A percentile compares a stretch with the other conserved stretches of the same genome.
Conservation (phyloP, 2,113 vertebrate genomes). For the Centropus bengalensis region DNA sequence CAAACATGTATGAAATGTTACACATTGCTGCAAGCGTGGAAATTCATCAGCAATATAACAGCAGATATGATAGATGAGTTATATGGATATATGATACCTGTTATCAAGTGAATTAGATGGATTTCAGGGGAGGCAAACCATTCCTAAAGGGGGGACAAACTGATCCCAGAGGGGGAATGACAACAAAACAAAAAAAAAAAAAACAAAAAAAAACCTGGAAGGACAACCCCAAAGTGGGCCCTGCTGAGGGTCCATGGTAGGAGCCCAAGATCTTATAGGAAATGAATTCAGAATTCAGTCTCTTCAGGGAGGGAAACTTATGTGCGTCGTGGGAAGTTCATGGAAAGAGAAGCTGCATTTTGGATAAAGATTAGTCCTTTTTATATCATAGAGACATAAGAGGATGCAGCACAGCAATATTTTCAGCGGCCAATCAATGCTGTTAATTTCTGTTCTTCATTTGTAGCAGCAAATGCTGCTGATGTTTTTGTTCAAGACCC, state of each 20-base stretch:
- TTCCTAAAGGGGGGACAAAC: background rate
- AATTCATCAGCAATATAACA: background rate
- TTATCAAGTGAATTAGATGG: background rate
- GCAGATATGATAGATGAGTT: background rate
- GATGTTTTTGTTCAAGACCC: background rate
- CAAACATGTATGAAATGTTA: background rate
- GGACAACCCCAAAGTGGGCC: background rate
- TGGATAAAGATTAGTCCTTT: background rate
- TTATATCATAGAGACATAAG: background rate
- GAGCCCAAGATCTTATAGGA: background rate
- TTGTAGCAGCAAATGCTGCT: background rate
- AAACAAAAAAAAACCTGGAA: background rate
- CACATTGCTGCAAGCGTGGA: background rate
- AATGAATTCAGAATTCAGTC: background rate
- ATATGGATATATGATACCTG: background rate
- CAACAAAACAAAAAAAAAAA: too few species aligned
- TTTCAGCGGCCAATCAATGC: background rate
- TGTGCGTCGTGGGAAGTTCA: background rate
- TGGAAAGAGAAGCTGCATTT: background rate
- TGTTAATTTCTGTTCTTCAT: background rate
- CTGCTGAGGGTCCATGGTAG: too few species aligned
- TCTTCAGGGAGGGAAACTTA: background rate
- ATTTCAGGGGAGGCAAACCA: too few species aligned
- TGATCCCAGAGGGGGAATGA: background rate
- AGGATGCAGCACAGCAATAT: rapidly evolving